These are phyloP conservation scores for Galeopterus variegatus DNA, from an alignment of 2,113 vertebrate genomes.

Conservation along the genomic window DNA sequence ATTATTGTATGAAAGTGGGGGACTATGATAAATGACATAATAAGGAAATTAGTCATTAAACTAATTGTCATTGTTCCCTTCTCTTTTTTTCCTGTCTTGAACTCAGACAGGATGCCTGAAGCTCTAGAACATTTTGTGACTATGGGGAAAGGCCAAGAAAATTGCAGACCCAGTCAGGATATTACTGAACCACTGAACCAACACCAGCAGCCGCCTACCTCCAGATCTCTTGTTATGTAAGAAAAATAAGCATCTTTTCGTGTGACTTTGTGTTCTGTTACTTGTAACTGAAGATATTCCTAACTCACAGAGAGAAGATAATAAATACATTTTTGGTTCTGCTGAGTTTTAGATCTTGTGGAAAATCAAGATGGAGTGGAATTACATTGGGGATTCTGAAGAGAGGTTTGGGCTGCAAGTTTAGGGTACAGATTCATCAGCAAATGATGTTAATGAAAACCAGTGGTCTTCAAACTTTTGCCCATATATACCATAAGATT, in stretches of 20 bases:
- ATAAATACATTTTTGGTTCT: conserved; percentile 11
- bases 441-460: conserved; percentile 19
- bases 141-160: not conserved
- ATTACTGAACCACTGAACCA: not conserved
- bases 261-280: conserved; percentile 10
- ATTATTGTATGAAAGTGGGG: not conserved
- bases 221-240: conserved; percentile 14
- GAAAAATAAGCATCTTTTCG: not conserved
- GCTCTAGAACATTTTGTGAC: conserved; percentile 24
- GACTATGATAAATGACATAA: not conserved
- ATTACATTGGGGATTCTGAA: conserved; percentile 17
- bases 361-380: conserved; percentile 20
- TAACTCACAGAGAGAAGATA: not conserved
- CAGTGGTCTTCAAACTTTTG: conserved; percentile 12
- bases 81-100: not conserved
- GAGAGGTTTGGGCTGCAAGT: not conserved
- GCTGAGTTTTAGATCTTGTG: conserved; percentile 26
- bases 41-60: conserved; percentile 51
- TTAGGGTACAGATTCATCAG: conserved; percentile 2
- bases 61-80: not conserved
- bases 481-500: not conserved
- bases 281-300: conserved; percentile 18
- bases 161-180: not conserved
- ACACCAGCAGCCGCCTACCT: not conserved
- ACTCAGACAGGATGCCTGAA: not conserved